Conservation (phyloP, 2,113 vertebrate species). For the Etheostoma cragini region DNA sequence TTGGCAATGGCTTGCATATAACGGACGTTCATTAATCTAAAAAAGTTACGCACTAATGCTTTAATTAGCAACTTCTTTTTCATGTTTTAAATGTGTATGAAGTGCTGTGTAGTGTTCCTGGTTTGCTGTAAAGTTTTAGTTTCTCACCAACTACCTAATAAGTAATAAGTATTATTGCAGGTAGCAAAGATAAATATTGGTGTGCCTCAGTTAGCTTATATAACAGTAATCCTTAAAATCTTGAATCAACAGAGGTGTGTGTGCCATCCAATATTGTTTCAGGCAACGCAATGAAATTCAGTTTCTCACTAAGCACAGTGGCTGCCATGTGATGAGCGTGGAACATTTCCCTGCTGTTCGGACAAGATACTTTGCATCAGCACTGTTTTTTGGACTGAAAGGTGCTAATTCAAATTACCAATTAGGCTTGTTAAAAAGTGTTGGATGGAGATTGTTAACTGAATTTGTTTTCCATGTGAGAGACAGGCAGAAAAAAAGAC, state of each 20-base stretch:
- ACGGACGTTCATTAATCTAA: too few species aligned
- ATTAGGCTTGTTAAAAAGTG: slow-evolving; percentile 45
- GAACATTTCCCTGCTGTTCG: slow-evolving; percentile 34
- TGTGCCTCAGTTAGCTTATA: slow-evolving; percentile 29
- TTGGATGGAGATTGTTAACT: neutral
- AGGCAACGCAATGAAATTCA: slow-evolving; percentile 5
- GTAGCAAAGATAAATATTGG: slow-evolving; percentile 30
- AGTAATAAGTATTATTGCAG: slow-evolving; percentile 21
- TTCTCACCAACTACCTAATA: neutral
- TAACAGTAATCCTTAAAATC: slow-evolving; percentile 29
- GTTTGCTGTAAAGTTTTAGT: neutral
- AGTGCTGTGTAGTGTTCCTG: too few species aligned
- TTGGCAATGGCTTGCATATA: too few species aligned
- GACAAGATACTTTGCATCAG: slow-evolving; percentile 41
- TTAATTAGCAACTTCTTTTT: neutral
- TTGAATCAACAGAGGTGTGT: slow-evolving; percentile 52
- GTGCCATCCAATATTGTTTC: slow-evolving; percentile 47
- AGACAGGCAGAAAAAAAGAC: neutral
- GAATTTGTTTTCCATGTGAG: neutral
- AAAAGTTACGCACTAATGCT: too few species aligned
- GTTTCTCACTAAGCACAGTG: neutral
- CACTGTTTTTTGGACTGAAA: slow-evolving; percentile 34
- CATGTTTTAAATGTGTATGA: neutral
- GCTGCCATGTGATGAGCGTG: neutral
- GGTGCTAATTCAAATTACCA: slow-evolving; percentile 75